Evolutionary conservation across 1,140 invertebrate genomes (phyloP), one percentile per base, ranked within the genome.

Genomic region (Drosophila repleta): DNA sequence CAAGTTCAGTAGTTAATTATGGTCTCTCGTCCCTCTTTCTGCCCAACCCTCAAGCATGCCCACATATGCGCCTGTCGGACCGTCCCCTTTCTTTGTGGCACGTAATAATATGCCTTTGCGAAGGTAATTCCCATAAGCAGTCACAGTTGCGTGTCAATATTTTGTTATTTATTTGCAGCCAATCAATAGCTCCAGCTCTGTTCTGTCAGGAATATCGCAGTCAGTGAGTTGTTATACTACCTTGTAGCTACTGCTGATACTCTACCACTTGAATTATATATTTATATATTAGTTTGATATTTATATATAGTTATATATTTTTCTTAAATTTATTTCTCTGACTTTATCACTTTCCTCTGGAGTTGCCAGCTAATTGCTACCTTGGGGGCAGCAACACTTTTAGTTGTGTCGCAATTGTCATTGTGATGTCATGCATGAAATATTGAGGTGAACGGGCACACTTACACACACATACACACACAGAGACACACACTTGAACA

Each of bases 401-500:
- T 15, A 20, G 41, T 18, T 18, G 43, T 18, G 10, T 39, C 41
- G 51, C 52, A 20, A 66, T 79, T 79, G 82, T 88, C 62, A 51
- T 74, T 70, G 57, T 73, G 65, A 83, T 76, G 68, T 83, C 79
- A 83, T 66, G 73, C 79, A 67, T 77, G 63, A 83, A 79, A 74
- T 73, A 74, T 83, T 76, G 79, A 88, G 84, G 79, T 79, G 79
- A 88, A 64, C 60, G 58, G 70, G 58, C 77, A 75, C 74, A 69
- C 78, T 52, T 70, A 60, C 56, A 48, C 60, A 13, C 56, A 45
- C 46, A 29, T 51, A 15, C n/a, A 41, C 15, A 43, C 3, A 17
- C 15, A 43, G 3, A 39, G 13, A n/a, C n/a, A 3, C 39, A 13
- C 32, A 17, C 15, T n/a, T 17, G 39, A 17, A n/a, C 39, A 43